These are phyloP conservation scores for Harpalus rufipes DNA, from an alignment of 2,888 invertebrate species.

Conservation along the genomic window DNA sequence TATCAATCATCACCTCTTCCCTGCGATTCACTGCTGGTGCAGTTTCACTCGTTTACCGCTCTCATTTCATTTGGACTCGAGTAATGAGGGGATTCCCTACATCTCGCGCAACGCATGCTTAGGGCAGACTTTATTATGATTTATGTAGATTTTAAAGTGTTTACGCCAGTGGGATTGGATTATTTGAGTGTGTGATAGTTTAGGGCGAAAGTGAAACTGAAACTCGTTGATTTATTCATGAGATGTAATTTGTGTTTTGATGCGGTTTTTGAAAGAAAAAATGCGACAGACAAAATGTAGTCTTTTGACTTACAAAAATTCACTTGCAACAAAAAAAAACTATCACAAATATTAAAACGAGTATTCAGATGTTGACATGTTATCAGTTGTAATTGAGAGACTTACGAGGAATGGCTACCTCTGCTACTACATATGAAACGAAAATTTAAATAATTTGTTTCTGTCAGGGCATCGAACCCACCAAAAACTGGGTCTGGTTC, in stretches of 20 bases:
- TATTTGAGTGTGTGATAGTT: slow-evolving; percentile 41
- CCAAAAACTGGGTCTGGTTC: too few species aligned
- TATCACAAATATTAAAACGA: too few species aligned
- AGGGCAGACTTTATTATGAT: slow-evolving; percentile 63
- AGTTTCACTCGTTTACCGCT: slow-evolving; percentile 37
- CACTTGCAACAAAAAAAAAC: too few species aligned
- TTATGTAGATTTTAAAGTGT: slow-evolving; percentile 66
- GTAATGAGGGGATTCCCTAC: slow-evolving; percentile 61
- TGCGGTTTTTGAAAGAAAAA: background rate
- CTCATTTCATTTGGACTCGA: slow-evolving; percentile 56
- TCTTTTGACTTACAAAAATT: too few species aligned
- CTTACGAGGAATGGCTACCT: too few species aligned
- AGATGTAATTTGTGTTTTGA: slow-evolving; percentile 33
- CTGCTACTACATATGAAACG: too few species aligned
- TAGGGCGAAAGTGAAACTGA: slow-evolving; percentile 50
- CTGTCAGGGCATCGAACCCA: too few species aligned
- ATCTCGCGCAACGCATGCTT: slow-evolving; percentile 1
- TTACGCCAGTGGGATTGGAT: slow-evolving; percentile 53
- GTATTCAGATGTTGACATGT: too few species aligned
- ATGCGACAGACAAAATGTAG: background rate
- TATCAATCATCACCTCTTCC: slow-evolving; percentile 58
- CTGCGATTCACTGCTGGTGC: slow-evolving; percentile 28
- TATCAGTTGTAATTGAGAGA: too few species aligned
- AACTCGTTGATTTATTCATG: slow-evolving; percentile 29
- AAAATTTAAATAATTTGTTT: too few species aligned